A percentile compares a stretch with the other conserved stretches of the same genome.
Conservation (phyloP, 2,888 invertebrate genomes). For the Dasypolia templi region DNA sequence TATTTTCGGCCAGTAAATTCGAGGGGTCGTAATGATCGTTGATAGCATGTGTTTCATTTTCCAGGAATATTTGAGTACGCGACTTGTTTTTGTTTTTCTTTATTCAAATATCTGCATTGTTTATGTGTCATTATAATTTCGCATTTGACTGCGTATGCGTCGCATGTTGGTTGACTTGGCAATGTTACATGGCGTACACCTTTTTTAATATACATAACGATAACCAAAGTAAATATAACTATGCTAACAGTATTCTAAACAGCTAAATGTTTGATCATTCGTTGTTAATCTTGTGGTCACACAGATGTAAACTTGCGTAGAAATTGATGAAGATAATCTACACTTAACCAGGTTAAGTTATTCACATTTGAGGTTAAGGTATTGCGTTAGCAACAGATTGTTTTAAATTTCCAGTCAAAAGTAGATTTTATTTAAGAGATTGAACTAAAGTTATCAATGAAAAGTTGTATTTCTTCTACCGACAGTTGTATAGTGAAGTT, state of each 20-base stretch:
- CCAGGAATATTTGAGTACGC: slow-evolving; percentile 22
- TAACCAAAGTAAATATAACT: slow-evolving; percentile 39
- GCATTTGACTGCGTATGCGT: slow-evolving; percentile 37
- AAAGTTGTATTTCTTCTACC: not conserved
- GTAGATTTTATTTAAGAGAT: not conserved
- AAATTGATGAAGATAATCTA: not conserved
- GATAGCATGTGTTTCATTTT: slow-evolving; percentile 36
- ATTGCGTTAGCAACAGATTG: not conserved
- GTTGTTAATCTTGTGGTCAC: slow-evolving; percentile 9
- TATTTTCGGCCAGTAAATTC: slow-evolving; percentile 30
- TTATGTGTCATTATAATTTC: slow-evolving; percentile 46
- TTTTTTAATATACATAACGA: slow-evolving; percentile 22
- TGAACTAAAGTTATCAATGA: not conserved
- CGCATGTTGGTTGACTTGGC: slow-evolving; percentile 26
- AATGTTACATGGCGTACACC: slow-evolving; percentile 8
- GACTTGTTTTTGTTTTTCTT: slow-evolving; percentile 36
- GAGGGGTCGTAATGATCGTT: slow-evolving; percentile 18
- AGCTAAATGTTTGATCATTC: slow-evolving; percentile 22
- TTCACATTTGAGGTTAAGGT: not conserved
- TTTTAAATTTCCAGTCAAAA: not conserved
- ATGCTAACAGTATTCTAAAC: slow-evolving; percentile 20
- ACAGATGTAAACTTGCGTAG: slow-evolving; percentile 12
- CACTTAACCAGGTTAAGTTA: not conserved
- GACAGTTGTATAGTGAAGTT: not conserved
- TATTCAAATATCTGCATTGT: slow-evolving; percentile 49